Base-by-base conservation (phyloP, 2,113 vertebrate species). In the Microtus ochrogaster region DNA sequence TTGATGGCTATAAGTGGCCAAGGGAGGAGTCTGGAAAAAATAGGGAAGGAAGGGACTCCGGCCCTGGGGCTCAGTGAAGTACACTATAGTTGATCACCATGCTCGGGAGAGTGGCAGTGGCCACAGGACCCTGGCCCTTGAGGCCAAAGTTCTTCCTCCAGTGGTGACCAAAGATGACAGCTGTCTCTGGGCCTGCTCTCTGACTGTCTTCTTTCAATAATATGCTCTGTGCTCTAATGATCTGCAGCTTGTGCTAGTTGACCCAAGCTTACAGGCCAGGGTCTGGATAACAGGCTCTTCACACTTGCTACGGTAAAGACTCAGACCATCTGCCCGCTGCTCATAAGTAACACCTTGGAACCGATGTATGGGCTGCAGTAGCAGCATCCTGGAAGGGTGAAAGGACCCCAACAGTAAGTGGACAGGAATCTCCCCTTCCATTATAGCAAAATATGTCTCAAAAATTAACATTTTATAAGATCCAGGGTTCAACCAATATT, bases 381-480 rank as follows among this genome's bases (percentile, higher is more conserved):
- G 30, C 47, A 52, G 17, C 17, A 85, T 61, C 85, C 39, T 44
- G 6, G 24, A 78, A 91, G 28, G 81, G 65, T 47, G 83, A 89
- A 39, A 52, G 24, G 90, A 68, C 10, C 41, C 85, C 19, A 68
- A 81, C 1, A 74, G 39, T 90, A 87, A 92, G 76, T 47, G 7
- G 21, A 74, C 5, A n/a, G 8, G 2, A 12, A 70, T 11, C 47
- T 90, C 41, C 65, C 36, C n/a, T 89, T 89, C 24, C 22, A 61
- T 41, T 85, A 41, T 17, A 89, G 41, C 61, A 47, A 72, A 58
- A 90, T 6, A 36, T 78, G 36, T 26, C 85, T 72, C 13, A 26
- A 52, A 81, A 78, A 74, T 55, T 86, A 78, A 78, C 41, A 36
- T n/a, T 81, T 79, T 76, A 78, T 74, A 90, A 91, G 52, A 65